phyloP scores from a whole-genome alignment of 1,140 invertebrate species.

The Leptinotarsa texana region DNA sequence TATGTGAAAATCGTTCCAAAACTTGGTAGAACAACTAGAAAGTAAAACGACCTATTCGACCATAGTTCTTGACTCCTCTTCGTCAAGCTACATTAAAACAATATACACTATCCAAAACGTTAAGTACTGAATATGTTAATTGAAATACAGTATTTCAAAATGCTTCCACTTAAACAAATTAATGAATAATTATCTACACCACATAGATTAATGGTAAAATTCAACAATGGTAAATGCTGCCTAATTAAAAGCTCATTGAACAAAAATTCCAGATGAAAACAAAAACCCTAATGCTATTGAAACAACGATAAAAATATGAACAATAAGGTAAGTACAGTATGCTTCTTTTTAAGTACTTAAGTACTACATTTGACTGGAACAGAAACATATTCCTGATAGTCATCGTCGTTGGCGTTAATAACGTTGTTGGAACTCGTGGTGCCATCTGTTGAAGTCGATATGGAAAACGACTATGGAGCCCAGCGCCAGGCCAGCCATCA shows the following conservation, averaged over 20 bases:
- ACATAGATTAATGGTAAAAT: slow-evolving; percentile 18
- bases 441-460: slow-evolving; percentile 99
- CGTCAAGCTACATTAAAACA: slow-evolving; percentile 28
- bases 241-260: slow-evolving; percentile 10
- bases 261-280: neutral
- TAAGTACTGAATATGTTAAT: slow-evolving; percentile 23
- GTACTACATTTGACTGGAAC: slow-evolving; percentile 22
- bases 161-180: slow-evolving; percentile 19
- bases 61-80: slow-evolving; percentile 13
- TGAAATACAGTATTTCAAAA: slow-evolving; percentile 18
- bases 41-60: slow-evolving; percentile 9
- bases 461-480: slow-evolving; percentile 98
- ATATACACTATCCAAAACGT: slow-evolving; percentile 29
- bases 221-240: slow-evolving; percentile 18
- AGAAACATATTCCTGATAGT: slow-evolving; percentile 19
- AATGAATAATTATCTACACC: slow-evolving; percentile 13
- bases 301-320: slow-evolving; percentile 21
- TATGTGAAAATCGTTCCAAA: too few relatives aligned
- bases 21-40: too few relatives aligned
- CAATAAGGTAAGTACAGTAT: slow-evolving; percentile 20
- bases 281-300: neutral
- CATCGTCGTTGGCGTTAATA: slow-evolving; percentile 62
- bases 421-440: slow-evolving; percentile 96
- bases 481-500: slow-evolving; percentile 93
- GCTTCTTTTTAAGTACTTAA: neutral